Conservation (phyloP, 30 jellyfish, hydroid and myxozoan genomes). For the Rhopilema esculentum region DNA sequence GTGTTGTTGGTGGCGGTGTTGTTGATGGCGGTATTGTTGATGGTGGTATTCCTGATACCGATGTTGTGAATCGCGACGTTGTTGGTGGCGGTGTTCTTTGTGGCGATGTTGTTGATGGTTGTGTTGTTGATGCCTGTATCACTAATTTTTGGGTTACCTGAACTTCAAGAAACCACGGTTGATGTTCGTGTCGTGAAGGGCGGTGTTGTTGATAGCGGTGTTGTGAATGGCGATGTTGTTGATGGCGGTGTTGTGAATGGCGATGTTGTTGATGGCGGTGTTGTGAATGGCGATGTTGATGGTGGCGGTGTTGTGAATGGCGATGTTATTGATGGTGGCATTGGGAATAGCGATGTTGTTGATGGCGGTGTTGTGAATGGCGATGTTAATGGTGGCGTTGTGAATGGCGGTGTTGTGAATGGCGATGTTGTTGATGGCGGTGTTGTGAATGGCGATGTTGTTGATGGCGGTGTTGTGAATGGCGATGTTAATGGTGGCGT, state of each 20-base stretch:
- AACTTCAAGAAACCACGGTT: too few relatives aligned
- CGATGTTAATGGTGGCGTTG: too few relatives aligned
- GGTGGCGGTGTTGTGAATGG: too few relatives aligned
- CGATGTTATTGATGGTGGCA: too few relatives aligned
- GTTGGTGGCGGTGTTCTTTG: not conserved
- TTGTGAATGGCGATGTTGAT: too few relatives aligned
- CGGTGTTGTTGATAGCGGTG: not conserved
- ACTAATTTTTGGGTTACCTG: not conserved
- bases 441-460: too few relatives aligned
- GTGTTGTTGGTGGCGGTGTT: constrained; percentile 8
- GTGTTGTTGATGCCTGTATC: not conserved
- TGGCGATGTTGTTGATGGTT: not conserved
- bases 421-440: too few relatives aligned
- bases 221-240: not conserved
- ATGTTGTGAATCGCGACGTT: not conserved
- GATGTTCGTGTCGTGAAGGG: not conserved
- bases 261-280: not conserved
- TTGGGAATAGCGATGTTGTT: too few relatives aligned
- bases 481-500: too few relatives aligned
- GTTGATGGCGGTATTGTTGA: not conserved
- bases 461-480: too few relatives aligned
- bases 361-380: too few relatives aligned
- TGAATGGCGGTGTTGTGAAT: too few relatives aligned
- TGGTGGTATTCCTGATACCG: not conserved
- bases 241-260: not conserved